phyloP scores from a whole-genome alignment of 2,888 invertebrate species.

The Calliphora vomitoria region DNA sequence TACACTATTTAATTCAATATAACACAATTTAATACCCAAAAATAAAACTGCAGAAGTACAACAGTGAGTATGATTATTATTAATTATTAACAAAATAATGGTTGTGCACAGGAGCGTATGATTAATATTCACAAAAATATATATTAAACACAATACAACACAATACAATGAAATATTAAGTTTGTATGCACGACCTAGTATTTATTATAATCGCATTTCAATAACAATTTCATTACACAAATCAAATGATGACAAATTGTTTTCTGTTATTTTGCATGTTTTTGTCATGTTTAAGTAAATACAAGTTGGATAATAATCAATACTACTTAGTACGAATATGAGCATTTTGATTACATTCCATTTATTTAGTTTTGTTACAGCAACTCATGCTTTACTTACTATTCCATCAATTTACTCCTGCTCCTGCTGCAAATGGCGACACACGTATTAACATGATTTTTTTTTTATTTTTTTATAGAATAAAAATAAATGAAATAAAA shows the following conservation, averaged over 20 bases:
- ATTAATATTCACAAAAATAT: slow-evolving; percentile 31
- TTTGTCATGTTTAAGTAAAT: slow-evolving; percentile 46
- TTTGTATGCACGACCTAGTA: background rate
- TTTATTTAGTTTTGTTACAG: slow-evolving; percentile 1
- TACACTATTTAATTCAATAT: background rate
- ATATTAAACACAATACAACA: background rate
- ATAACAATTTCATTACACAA: slow-evolving; percentile 20
- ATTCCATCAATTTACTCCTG: background rate
- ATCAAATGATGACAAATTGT: slow-evolving; percentile 39
- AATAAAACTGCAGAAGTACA: background rate
- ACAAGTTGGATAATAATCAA: background rate
- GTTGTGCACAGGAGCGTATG: slow-evolving; percentile 33
- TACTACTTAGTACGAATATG: background rate
- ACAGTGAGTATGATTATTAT: slow-evolving; percentile 37
- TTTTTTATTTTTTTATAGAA: background rate
- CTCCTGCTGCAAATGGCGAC: background rate
- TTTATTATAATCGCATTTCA: slow-evolving; percentile 25
- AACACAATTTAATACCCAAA: background rate
- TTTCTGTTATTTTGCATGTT: slow-evolving; percentile 31
- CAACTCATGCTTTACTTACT: too few relatives aligned
- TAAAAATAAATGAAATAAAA: slow-evolving; percentile 7
- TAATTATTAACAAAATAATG: slow-evolving; percentile 22
- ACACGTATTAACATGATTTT: background rate
- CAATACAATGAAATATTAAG: background rate
- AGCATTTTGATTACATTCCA: slow-evolving; percentile 14